Evolutionary conservation across 2,888 invertebrate genomes (phyloP), one percentile per base, ranked within the genome.

Genomic region (Plagodis dolabraria): DNA sequence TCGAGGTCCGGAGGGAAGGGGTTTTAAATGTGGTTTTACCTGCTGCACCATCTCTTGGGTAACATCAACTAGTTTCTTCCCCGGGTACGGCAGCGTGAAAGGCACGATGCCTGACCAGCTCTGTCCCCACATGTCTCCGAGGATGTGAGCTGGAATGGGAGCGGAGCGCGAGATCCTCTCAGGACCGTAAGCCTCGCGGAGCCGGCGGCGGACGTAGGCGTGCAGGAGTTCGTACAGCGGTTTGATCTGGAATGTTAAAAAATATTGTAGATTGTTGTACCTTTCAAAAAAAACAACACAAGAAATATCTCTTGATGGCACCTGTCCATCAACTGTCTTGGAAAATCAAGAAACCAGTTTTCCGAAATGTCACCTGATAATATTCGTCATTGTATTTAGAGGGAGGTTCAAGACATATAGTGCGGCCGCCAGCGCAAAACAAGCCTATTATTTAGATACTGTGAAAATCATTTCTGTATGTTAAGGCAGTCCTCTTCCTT

Each of bases 111-210:
- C 97, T 0, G 94, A 93, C 98, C 98, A 98, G 47, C 96, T 95
- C 85, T 98, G 98, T 0, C 94, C 97, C 96, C 97, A 98, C 96
- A 98, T 97, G 78, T 98, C 98, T 0, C 98, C 98, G 6, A 98
- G 93, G 57, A 98, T 94, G 75, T 98, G 97, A 0, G 97, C 96
- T 0, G 98, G 97, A 45, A 98, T 93, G 0, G 97, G 97, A 0
- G 97, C 97, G 44, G 96, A 95, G 0, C 95, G 92, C 68, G 95
- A 96, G 52, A 97, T 95, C 68, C 96, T 94, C 76, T 97, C 96
- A 0, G 96, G 96, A 0, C 98, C 98, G 76, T 98, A 98, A 35
- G 95, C 94, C 75, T 97, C 96, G 0, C 96, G 94, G 11, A 99
- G 93, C 75, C 97, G 96, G 57, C 96, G 94, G 35, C 98, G 94